Conservation (phyloP, 2,113 vertebrate species). For the Felis catus region F.catus_Fca126_mat1.0 CM031411.1:20289501-20290000, state of each 20-base stretch:
- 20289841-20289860: neutral
- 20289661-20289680: too few species aligned
- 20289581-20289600: too few species aligned
- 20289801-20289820: neutral
- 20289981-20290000: neutral
- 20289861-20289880: neutral
- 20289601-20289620: too few species aligned
- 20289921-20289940: neutral
- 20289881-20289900: neutral
- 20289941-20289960: neutral
- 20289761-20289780: neutral
- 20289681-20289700: too few species aligned
- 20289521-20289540: too few species aligned
- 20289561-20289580: too few species aligned
- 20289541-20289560: too few species aligned
- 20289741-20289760: neutral
- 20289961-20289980: neutral
- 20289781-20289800: neutral
- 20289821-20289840: neutral
- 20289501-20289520: too few species aligned
- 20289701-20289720: neutral
- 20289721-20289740: neutral
- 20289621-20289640: too few species aligned
- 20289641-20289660: too few species aligned
- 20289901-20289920: neutral